Evolutionary conservation across 2,888 invertebrate genomes (phyloP).

Genomic region (Platycheirus rosarum): DNA sequence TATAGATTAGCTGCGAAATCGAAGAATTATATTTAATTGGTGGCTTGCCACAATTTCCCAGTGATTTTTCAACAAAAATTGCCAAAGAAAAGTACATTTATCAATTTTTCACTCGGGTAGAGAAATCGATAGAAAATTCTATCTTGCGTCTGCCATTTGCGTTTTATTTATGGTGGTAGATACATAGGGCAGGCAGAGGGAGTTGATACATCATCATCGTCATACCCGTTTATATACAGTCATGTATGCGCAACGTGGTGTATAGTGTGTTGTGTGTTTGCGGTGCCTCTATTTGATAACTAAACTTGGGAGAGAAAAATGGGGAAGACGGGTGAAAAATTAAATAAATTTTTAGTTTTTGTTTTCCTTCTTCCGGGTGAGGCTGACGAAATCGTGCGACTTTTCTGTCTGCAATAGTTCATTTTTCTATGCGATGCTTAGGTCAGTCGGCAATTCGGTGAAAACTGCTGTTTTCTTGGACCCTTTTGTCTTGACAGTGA

Average conservation of each 20-base stretch:
- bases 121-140: slow-evolving; percentile 78
- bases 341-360: slow-evolving; percentile 28
- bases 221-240: background rate
- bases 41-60: background rate
- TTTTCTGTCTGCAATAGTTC: background rate
- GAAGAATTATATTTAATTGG: background rate
- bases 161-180: slow-evolving; percentile 60
- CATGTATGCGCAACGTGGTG: slow-evolving; percentile 46
- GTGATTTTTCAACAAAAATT: slow-evolving; percentile 3
- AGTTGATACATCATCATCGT: slow-evolving; percentile 10
- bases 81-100: slow-evolving; percentile 20
- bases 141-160: slow-evolving; percentile 71
- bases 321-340: slow-evolving; percentile 19
- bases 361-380: slow-evolving; percentile 55
- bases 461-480: background rate
- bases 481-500: slow-evolving; percentile 33
- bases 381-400: too few species aligned
- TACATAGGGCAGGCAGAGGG: slow-evolving; percentile 27
- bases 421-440: slow-evolving; percentile 3
- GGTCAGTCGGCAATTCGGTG: background rate
- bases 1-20: background rate
- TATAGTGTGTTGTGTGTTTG: slow-evolving; percentile 23
- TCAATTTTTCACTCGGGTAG: slow-evolving; percentile 54
- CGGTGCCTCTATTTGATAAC: slow-evolving; percentile 66
- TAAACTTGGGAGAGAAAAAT: slow-evolving; percentile 36